A percentile compares a stretch with the other conserved stretches of the same genome.
Conservation (phyloP, 2,888 invertebrate genomes). For the Hoplodrina ambigua region DNA sequence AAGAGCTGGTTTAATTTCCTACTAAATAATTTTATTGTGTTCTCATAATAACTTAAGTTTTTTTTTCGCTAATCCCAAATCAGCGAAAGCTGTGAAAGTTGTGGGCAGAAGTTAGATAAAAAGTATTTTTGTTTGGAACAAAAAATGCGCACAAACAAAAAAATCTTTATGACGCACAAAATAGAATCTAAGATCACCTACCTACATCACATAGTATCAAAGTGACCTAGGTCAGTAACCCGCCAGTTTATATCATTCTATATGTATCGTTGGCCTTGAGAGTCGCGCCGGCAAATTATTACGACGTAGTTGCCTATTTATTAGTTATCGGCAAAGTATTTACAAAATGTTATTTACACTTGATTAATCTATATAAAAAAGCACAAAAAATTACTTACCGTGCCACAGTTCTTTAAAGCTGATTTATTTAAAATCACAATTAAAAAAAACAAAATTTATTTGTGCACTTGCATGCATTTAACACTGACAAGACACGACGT, state of each 20-base stretch:
- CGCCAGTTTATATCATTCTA: neutral
- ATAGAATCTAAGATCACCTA: neutral
- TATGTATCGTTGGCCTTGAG: slow-evolving; percentile 20
- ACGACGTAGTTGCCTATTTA: slow-evolving; percentile 2
- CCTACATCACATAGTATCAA: neutral
- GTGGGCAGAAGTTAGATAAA: no score
- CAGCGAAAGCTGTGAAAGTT: no score
- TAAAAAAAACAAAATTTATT: slow-evolving; percentile 15
- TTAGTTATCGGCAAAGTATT: no score
- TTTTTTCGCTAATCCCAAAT: no score
- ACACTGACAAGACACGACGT: slow-evolving; percentile 1
- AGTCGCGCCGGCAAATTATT: neutral
- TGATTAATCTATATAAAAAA: neutral
- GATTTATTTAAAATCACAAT: slow-evolving; percentile 14
- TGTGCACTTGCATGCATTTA: slow-evolving; percentile 32
- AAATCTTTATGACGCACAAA: neutral
- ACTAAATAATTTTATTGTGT: no score
- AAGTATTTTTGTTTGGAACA: no score
- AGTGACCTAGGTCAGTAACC: slow-evolving; percentile 30
- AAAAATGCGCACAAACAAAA: no score
- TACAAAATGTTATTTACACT: no score
- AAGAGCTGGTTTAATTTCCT: no score
- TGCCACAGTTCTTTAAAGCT: neutral
- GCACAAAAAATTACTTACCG: slow-evolving; percentile 14
- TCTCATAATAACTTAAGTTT: no score